phyloP scores from a whole-genome alignment of 1,140 invertebrate genomes.

The Trachymyrmex cornetzi region DNA sequence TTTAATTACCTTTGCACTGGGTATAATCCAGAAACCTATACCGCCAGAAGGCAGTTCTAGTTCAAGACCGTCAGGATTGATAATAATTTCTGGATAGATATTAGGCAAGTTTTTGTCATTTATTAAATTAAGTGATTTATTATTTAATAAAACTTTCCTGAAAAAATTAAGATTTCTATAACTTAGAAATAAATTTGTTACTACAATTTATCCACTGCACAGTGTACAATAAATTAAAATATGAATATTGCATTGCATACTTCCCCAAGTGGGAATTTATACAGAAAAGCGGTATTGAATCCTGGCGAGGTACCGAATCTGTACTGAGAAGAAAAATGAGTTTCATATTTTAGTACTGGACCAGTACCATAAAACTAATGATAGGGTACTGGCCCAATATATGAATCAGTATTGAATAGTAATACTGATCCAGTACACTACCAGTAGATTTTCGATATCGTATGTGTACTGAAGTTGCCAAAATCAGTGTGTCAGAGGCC shows the following conservation, averaged over 20 bases:
- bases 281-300: too few relatives aligned
- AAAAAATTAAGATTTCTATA: slow-evolving; percentile 19
- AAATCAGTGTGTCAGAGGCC: too few relatives aligned
- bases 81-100: slow-evolving; percentile 85
- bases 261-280: too few relatives aligned
- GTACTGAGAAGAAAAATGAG: too few relatives aligned
- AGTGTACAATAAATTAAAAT: background rate
- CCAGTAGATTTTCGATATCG: too few relatives aligned
- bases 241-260: background rate
- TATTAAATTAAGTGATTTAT: slow-evolving; percentile 83
- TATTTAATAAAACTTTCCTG: slow-evolving; percentile 87
- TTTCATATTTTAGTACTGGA: too few relatives aligned
- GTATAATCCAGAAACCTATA: slow-evolving; percentile 88
- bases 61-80: slow-evolving; percentile 83
- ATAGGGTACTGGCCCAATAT: too few relatives aligned
- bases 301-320: too few relatives aligned
- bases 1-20: slow-evolving; percentile 85
- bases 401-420: too few relatives aligned
- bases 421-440: too few relatives aligned
- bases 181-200: background rate
- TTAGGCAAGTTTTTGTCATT: slow-evolving; percentile 84
- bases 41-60: slow-evolving; percentile 86
- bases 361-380: too few relatives aligned
- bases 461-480: too few relatives aligned
- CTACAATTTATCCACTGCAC: background rate